These are phyloP conservation scores for Pristionchus pacificus DNA, from an alignment of 1,140 invertebrate genomes.

Conservation along the genomic window DNA sequence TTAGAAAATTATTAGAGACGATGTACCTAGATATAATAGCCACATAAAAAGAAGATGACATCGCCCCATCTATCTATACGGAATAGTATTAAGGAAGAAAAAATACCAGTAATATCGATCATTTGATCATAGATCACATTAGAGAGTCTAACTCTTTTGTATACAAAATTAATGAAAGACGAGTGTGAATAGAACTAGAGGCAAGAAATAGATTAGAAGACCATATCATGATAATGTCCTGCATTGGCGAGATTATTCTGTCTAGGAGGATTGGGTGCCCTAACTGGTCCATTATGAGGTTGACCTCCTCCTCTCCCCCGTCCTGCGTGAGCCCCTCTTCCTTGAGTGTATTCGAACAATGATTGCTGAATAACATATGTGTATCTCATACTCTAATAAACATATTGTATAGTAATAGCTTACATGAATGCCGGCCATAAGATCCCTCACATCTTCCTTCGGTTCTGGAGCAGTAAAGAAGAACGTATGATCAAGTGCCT, in stretches of 20 bases:
- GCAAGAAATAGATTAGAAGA: slow-evolving; percentile 11
- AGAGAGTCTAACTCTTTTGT: too few relatives aligned
- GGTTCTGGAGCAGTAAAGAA: slow-evolving; percentile 90
- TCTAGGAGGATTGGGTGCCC: slow-evolving; percentile 2
- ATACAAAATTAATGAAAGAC: too few relatives aligned
- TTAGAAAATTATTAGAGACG: too few relatives aligned
- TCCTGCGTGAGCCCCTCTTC: slow-evolving; percentile 46
- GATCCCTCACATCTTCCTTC: slow-evolving; percentile 42
- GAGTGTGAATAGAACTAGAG: too few relatives aligned
- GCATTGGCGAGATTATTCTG: slow-evolving; percentile 17
- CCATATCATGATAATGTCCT: slow-evolving; percentile 25
- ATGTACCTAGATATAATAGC: too few relatives aligned
- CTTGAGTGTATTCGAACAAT: slow-evolving; percentile 52
- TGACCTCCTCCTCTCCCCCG: slow-evolving; percentile 31
- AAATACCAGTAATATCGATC: too few relatives aligned
- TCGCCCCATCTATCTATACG: too few relatives aligned
- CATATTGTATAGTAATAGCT: slow-evolving; percentile 1
- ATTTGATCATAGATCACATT: too few relatives aligned
- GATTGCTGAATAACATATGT: slow-evolving; percentile 40
- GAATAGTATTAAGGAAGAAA: too few relatives aligned
- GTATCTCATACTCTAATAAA: slow-evolving; percentile 20
- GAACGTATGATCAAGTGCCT: background rate
- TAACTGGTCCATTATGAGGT: slow-evolving; percentile 18
- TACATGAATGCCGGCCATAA: slow-evolving; percentile 44
- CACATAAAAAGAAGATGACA: too few relatives aligned